phyloP scores from a whole-genome alignment of 2,113 vertebrate species.

The Dinomys branickii region DNA sequence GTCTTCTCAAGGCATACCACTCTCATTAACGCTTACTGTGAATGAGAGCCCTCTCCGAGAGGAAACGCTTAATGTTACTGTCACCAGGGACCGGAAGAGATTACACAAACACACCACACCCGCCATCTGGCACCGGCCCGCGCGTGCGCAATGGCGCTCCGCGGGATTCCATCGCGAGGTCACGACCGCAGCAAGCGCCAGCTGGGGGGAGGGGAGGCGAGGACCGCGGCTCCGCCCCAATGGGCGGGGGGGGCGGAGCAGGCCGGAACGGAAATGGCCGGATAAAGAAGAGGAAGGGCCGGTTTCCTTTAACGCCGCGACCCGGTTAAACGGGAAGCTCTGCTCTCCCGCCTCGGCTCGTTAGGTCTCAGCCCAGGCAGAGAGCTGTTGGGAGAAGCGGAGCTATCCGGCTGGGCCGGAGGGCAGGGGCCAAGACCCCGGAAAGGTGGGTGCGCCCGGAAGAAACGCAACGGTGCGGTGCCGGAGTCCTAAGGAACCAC shows the following conservation, averaged over 20 bases:
- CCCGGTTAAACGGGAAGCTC: fast-evolving
- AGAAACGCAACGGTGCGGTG: fast-evolving
- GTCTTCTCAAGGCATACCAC: background rate
- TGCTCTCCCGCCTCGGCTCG: fast-evolving
- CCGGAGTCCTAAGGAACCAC: background rate
- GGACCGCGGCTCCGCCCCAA: background rate
- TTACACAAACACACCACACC: fast-evolving
- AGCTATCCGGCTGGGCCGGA: fast-evolving
- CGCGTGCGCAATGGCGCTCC: slow-evolving; percentile 41
- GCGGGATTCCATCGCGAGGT: background rate
- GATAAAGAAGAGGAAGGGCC: background rate
- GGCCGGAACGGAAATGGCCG: background rate
- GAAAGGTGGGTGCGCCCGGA: fast-evolving
- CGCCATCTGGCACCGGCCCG: fast-evolving
- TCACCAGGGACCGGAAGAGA: fast-evolving
- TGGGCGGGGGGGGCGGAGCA: background rate
- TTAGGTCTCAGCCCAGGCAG: fast-evolving
- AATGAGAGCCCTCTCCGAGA: background rate
- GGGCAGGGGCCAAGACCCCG: fast-evolving
- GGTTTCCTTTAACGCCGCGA: background rate
- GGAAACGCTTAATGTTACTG: background rate
- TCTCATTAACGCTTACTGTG: background rate
- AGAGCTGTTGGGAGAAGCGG: too few species aligned
- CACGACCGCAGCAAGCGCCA: fast-evolving
- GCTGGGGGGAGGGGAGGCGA: background rate